Conservation (phyloP, 1,140 invertebrate genomes). For the Zaprionus davidi region DNA sequence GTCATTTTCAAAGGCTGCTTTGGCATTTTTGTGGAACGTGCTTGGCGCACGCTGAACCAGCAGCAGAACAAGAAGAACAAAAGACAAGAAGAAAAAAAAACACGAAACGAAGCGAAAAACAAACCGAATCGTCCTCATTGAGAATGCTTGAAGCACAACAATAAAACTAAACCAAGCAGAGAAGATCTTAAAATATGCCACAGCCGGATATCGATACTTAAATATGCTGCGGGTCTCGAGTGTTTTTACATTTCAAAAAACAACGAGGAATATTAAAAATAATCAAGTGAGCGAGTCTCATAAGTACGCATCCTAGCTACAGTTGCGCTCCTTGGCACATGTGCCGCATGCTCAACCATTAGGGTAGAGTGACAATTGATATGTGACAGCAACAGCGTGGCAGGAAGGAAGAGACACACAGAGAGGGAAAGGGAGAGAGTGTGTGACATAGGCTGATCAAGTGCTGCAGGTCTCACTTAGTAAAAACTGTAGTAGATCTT, state of each 20-base stretch:
- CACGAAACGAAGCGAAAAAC: slow-evolving; percentile 17
- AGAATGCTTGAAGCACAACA: slow-evolving; percentile 41
- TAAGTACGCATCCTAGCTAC: slow-evolving; percentile 44
- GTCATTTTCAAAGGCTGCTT: slow-evolving; percentile 63
- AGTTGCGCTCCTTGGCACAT: slow-evolving; percentile 43
- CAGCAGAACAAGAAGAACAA: slow-evolving; percentile 8
- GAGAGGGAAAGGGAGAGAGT: slow-evolving; percentile 13
- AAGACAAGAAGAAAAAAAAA: slow-evolving; percentile 26
- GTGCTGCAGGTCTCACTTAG: slow-evolving; percentile 8
- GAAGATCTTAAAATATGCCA: slow-evolving; percentile 54
- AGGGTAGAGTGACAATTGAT: slow-evolving; percentile 69
- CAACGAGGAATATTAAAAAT: slow-evolving; percentile 34
- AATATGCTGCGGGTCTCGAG: slow-evolving; percentile 46
- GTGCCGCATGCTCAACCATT: slow-evolving; percentile 57
- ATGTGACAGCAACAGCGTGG: slow-evolving; percentile 47
- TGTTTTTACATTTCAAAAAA: slow-evolving; percentile 32
- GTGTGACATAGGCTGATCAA: slow-evolving; percentile 1
- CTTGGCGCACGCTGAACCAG: slow-evolving; percentile 66
- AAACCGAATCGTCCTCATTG: slow-evolving; percentile 40
- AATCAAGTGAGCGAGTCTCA: slow-evolving; percentile 36
- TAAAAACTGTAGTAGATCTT: neutral
- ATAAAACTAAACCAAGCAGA: slow-evolving; percentile 46
- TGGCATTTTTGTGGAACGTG: slow-evolving; percentile 73
- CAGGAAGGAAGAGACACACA: neutral
- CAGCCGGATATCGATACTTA: slow-evolving; percentile 77